These are phyloP conservation scores for Eilema sororculum DNA, from an alignment of 2,888 invertebrate species.

Conservation along the genomic window DNA sequence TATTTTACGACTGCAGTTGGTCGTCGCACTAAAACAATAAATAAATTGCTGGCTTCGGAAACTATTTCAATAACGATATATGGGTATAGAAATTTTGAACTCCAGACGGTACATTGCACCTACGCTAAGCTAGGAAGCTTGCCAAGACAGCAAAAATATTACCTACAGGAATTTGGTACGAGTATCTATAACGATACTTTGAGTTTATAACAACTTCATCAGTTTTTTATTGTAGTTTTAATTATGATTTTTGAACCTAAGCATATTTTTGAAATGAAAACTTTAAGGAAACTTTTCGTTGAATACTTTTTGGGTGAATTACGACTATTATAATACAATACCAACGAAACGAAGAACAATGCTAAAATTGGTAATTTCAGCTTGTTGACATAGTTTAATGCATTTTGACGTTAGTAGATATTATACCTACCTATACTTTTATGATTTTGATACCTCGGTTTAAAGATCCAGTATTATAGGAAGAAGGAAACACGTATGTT, in stretches of 20 bases:
- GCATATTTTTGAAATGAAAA: too few relatives aligned
- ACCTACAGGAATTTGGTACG: constrained; percentile 27
- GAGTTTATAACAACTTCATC: background rate
- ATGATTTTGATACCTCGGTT: too few relatives aligned
- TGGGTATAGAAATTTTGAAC: constrained; percentile 71
- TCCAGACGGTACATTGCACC: constrained; percentile 49
- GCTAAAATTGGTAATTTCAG: too few relatives aligned
- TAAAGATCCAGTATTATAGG: too few relatives aligned
- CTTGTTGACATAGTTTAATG: too few relatives aligned
- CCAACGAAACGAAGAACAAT: too few relatives aligned
- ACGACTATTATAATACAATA: too few relatives aligned
- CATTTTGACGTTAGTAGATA: too few relatives aligned
- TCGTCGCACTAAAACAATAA: constrained; percentile 57
- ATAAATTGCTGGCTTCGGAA: constrained; percentile 48
- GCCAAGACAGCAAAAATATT: constrained; percentile 48
- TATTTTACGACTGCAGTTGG: constrained; percentile 49
- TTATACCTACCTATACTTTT: too few relatives aligned
- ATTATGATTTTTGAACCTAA: background rate
- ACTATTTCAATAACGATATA: constrained; percentile 72
- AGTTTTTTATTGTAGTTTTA: background rate
- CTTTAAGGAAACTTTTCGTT: too few relatives aligned
- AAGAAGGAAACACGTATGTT: too few relatives aligned
- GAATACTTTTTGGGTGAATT: too few relatives aligned
- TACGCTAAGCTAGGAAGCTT: constrained; percentile 39
- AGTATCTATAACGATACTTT: constrained; percentile 18